phyloP scores from a whole-genome alignment of 2,113 vertebrate genomes.

The Ptyas mucosa region DNA sequence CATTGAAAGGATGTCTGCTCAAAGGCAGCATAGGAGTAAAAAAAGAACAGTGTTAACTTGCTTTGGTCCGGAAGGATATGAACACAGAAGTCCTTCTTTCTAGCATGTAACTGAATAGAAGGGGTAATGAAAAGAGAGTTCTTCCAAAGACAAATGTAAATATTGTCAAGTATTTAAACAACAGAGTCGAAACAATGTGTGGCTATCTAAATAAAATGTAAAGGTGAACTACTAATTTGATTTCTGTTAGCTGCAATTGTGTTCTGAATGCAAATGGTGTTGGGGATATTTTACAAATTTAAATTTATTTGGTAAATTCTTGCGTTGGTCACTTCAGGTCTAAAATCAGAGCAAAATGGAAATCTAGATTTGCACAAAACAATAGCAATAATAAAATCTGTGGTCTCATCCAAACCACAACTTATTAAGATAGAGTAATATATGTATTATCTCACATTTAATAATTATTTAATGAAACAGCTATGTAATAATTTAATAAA shows the following conservation, averaged over 20 bases:
- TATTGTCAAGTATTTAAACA: conserved; percentile 23
- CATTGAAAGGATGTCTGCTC: conserved; percentile 15
- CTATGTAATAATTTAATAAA: background rate
- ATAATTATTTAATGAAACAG: background rate
- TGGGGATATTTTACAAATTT: background rate
- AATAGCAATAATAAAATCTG: background rate
- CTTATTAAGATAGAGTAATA: background rate
- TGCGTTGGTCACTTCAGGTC: fast-evolving
- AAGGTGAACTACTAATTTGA: background rate
- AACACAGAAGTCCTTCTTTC: conserved; percentile 25
- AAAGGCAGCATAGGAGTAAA: conserved; percentile 9
- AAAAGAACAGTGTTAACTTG: conserved; percentile 9
- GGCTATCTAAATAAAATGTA: background rate
- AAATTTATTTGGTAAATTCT: background rate
- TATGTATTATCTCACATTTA: background rate
- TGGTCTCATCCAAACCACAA: background rate
- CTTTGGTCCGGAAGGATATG: conserved; percentile 16
- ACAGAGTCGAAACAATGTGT: background rate
- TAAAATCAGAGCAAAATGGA: background rate
- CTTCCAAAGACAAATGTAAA: conserved; percentile 5
- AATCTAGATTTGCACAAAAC: background rate
- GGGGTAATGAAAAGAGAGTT: conserved; percentile 20
- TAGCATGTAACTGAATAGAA: conserved; percentile 28
- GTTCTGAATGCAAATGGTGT: background rate
- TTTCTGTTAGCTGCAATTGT: background rate